Conservation (phyloP, 1,140 invertebrate species). For the Periplaneta americana region DNA sequence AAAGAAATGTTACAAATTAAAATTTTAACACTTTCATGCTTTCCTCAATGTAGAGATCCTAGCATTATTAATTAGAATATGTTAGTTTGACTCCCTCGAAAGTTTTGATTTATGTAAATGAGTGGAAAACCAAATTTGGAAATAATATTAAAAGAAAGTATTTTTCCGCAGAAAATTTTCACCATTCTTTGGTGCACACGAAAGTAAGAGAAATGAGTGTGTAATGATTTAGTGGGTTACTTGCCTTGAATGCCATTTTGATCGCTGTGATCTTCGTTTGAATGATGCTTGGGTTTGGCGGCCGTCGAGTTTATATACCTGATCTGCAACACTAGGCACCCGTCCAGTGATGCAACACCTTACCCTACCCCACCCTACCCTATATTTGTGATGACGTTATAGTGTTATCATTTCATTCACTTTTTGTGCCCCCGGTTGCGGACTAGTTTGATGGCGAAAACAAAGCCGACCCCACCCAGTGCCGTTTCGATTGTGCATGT, state of each 20-base stretch:
- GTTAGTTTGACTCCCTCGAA: too few species aligned
- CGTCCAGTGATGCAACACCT: not conserved
- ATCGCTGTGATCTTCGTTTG: not conserved
- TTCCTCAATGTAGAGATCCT: too few species aligned
- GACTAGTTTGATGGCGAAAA: not conserved
- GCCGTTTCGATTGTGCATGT: not conserved
- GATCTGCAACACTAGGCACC: not conserved
- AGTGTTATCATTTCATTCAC: not conserved
- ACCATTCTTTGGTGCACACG: too few species aligned
- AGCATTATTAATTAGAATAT: too few species aligned
- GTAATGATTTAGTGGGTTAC: not conserved
- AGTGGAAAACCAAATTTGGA: too few species aligned
- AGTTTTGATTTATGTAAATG: too few species aligned
- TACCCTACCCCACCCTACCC: not conserved
- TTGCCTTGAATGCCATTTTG: conserved; percentile 4
- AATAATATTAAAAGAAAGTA: too few species aligned
- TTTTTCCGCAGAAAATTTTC: too few species aligned
- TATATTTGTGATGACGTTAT: not conserved
- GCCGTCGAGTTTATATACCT: not conserved
- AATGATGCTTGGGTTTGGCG: not conserved
- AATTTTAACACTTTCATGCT: too few species aligned
- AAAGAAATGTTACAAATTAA: too few species aligned
- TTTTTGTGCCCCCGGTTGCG: not conserved
- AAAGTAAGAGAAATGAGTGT: not conserved
- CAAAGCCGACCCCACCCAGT: not conserved